phyloP scores from a whole-genome alignment of 2,797 vertebrate species.

The Lates japonicus region DNA sequence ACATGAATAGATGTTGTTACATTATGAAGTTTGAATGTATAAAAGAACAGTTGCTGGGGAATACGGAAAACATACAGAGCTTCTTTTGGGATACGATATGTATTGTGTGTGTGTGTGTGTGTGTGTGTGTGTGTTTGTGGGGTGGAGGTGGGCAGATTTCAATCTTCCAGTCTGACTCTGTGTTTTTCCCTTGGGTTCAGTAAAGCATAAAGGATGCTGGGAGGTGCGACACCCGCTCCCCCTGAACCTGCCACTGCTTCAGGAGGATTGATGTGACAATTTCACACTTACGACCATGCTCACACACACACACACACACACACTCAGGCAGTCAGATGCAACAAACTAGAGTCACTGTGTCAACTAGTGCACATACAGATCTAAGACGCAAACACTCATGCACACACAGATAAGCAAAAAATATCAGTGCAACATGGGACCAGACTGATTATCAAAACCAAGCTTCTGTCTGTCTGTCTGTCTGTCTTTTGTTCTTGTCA shows the following conservation, averaged over 20 bases:
- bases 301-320: constrained; percentile 12
- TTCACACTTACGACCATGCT: constrained; percentile 38
- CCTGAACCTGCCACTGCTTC: constrained; percentile 61
- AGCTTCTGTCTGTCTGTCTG: constrained; percentile 21
- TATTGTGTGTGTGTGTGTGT: constrained; percentile 6
- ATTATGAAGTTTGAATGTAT: constrained; percentile 32
- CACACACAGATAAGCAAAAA: constrained; percentile 49
- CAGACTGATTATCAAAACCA: constrained; percentile 50
- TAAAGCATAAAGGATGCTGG: constrained; percentile 73
- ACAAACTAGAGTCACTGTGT: constrained; percentile 41
- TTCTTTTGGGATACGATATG: constrained; percentile 14
- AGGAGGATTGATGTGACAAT: constrained; percentile 68
- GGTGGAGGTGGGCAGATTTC: constrained; percentile 59
- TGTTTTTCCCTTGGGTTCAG: constrained; percentile 63
- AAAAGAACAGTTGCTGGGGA: constrained; percentile 41
- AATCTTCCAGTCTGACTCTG: constrained; percentile 61
- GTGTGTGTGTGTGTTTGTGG: constrained; percentile 20
- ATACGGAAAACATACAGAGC: constrained; percentile 29
- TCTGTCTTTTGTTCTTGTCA: constrained; percentile 58
- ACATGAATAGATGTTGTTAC: constrained; percentile 32
- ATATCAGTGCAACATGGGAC: constrained; percentile 31
- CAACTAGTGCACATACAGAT: constrained; percentile 21
- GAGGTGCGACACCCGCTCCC: constrained; percentile 59
- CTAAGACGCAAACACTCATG: constrained; percentile 17
- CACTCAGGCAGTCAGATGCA: constrained; percentile 28